A percentile compares a stretch with the other conserved stretches of the same genome.
phyloP scores from a whole-genome alignment of 1,140 invertebrate genomes.

The Drosophila truncata region DNA sequence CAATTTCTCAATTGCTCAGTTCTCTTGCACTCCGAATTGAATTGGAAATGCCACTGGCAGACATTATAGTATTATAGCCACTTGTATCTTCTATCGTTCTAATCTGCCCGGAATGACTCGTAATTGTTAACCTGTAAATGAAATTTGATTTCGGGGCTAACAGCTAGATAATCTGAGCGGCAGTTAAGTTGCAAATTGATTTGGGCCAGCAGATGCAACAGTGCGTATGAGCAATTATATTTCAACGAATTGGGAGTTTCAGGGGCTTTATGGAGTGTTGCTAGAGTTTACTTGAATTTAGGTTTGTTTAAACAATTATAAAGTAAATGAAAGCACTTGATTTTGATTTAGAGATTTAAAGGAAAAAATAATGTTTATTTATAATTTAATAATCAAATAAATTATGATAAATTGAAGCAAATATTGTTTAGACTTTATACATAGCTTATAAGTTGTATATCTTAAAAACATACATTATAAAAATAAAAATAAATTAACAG shows the following conservation, averaged over 20 bases:
- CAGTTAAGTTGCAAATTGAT: constrained; percentile 37
- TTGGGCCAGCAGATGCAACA: constrained; percentile 23
- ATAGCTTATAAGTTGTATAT: too few relatives aligned
- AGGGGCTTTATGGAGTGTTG: not conserved
- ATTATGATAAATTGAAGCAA: too few relatives aligned
- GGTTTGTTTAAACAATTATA: not conserved
- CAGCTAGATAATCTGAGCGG: constrained; percentile 27
- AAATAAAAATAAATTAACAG: too few relatives aligned
- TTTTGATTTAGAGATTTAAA: not conserved
- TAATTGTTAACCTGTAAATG: constrained; percentile 44
- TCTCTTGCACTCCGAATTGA: not conserved
- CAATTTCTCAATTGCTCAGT: constrained; percentile 2
- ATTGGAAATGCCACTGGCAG: constrained; percentile 35
- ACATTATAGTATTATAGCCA: not conserved
- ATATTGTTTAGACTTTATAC: too few relatives aligned
- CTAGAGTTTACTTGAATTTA: not conserved
- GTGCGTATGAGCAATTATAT: constrained; percentile 27
- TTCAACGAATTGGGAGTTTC: not conserved
- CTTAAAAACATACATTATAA: too few relatives aligned
- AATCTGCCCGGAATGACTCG: constrained; percentile 30
- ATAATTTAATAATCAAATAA: too few relatives aligned
- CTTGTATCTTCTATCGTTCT: constrained; percentile 14
- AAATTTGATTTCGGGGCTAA: constrained; percentile 42
- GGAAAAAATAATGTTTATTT: not conserved
- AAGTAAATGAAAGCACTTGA: not conserved